Conservation (phyloP, 2,888 invertebrate genomes). For the Pandemis cinnamomeana region DNA sequence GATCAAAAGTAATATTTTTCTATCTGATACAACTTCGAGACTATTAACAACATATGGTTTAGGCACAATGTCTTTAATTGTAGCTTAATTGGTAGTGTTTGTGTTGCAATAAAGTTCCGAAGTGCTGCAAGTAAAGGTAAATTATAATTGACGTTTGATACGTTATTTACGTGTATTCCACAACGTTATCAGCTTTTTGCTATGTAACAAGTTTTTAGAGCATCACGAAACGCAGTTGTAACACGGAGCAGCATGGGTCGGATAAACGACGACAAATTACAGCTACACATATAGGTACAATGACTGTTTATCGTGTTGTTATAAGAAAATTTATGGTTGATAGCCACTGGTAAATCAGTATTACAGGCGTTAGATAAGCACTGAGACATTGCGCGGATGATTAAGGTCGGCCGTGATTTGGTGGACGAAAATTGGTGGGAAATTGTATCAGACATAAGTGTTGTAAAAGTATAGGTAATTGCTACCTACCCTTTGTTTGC, state of each 20-base stretch:
- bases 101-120: neutral
- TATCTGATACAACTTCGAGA: neutral
- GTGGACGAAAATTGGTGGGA: conserved; percentile 45
- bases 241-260: neutral
- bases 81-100: neutral
- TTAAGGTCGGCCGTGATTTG: conserved; percentile 57
- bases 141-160: conserved; percentile 8
- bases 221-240: conserved; percentile 19
- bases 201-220: conserved; percentile 28
- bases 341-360: conserved; percentile 48
- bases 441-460: conserved; percentile 47
- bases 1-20: neutral
- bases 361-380: conserved; percentile 56
- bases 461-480: conserved; percentile 33
- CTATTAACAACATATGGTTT: neutral
- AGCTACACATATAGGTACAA: neutral
- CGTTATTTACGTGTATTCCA: neutral
- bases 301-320: neutral
- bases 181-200: conserved; percentile 6
- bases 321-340: conserved; percentile 48
- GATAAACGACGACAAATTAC: conserved; percentile 2
- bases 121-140: neutral
- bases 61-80: neutral
- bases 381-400: conserved; percentile 52
- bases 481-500: conserved; percentile 25